Conservation (phyloP, 1,140 invertebrate genomes). For the Conus ventricosus region DNA sequence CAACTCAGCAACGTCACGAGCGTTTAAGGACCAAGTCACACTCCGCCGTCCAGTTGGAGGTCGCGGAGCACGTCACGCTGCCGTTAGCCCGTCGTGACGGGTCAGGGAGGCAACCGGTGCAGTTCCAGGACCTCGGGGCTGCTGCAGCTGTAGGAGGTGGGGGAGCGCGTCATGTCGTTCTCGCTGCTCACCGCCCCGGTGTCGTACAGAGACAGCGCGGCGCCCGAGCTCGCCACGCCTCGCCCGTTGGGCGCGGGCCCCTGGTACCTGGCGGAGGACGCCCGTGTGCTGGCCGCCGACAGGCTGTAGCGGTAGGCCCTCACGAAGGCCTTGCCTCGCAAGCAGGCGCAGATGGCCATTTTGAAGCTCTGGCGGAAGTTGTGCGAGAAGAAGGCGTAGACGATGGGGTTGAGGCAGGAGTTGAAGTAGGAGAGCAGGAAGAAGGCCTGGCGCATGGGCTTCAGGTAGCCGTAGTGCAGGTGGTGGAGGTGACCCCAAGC, state of each 20-base stretch:
- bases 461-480: slow-evolving; percentile 76
- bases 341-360: slow-evolving; percentile 72
- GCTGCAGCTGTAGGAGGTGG: slow-evolving; percentile 10
- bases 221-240: no score
- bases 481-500: slow-evolving; percentile 78
- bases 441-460: slow-evolving; percentile 80
- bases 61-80: neutral
- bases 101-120: neutral
- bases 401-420: slow-evolving; percentile 85
- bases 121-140: slow-evolving; percentile 16
- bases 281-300: slow-evolving; percentile 44
- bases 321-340: slow-evolving; percentile 55
- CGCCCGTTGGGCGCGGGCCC: neutral
- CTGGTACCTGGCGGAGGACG: slow-evolving; percentile 37
- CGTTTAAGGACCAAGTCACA: no score
- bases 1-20: no score
- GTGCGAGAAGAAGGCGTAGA: slow-evolving; percentile 88
- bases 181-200: slow-evolving; percentile 17
- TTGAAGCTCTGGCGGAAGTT: slow-evolving; percentile 83
- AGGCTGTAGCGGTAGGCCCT: slow-evolving; percentile 51
- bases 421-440: slow-evolving; percentile 77
- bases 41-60: neutral
- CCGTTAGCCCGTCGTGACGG: no score
- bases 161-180: slow-evolving; percentile 19
- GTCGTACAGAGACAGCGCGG: neutral